A percentile compares a stretch with the other conserved stretches of the same genome.
Evolutionary conservation across 2,113 vertebrate species (phyloP).

Genomic region (Cyrtonyx montezumae): DNA sequence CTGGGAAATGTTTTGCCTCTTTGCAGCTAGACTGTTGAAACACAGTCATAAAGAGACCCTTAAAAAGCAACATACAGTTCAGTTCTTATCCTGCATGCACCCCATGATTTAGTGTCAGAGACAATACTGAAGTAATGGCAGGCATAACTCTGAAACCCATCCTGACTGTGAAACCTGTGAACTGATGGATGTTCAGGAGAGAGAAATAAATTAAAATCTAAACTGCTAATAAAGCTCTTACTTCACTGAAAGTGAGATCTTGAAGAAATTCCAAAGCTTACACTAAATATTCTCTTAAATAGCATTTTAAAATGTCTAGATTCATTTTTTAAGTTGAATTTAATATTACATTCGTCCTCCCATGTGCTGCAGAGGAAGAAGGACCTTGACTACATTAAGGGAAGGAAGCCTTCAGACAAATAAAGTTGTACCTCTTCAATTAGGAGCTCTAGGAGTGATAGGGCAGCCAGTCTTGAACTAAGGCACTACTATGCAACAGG

Average conservation of each 20-base stretch:
- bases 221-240: not conserved
- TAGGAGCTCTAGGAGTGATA: not conserved
- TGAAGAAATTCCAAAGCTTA: constrained; percentile 5
- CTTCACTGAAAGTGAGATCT: not conserved
- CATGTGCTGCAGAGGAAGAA: not conserved
- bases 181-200: not conserved
- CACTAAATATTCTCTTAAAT: not conserved
- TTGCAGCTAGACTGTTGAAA: not conserved
- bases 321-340: not conserved
- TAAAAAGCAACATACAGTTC: not conserved
- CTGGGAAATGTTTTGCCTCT: not conserved
- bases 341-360: not conserved
- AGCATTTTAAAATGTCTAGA: not conserved
- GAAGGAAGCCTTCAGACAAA: not conserved
- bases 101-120: not conserved
- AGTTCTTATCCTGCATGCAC: not conserved
- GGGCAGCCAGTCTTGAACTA: not conserved
- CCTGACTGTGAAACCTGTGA: not conserved
- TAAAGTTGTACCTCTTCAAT: not conserved
- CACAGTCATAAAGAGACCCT: not conserved
- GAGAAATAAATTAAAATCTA: constrained; percentile 22
- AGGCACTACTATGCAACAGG: not conserved
- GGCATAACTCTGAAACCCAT: not conserved
- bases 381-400: not conserved
- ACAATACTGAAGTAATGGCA: not conserved